A percentile compares a stretch with the other conserved stretches of the same genome.
phyloP scores from a whole-genome alignment of 2,113 vertebrate species.

The Megaptera novaeangliae region DNA sequence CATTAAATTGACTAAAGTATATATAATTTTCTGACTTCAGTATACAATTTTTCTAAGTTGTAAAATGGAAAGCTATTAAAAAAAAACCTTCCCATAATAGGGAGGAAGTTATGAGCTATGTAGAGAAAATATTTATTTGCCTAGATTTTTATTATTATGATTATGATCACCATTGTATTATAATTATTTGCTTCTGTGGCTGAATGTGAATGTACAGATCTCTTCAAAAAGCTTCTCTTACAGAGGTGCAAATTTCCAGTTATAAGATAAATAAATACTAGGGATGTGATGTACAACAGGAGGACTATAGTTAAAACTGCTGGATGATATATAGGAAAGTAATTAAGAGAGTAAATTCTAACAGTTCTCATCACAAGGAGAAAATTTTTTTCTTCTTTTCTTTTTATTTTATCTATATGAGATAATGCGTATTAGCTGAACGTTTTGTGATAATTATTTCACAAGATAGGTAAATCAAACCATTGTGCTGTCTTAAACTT shows the following conservation, averaged over 20 bases:
- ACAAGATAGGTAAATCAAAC: neutral
- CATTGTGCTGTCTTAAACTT: neutral
- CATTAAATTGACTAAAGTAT: neutral
- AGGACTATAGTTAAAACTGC: neutral
- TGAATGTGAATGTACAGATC: neutral
- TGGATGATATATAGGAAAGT: neutral
- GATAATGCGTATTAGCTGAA: neutral
- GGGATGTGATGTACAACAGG: neutral
- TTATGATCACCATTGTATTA: neutral
- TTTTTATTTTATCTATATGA: neutral
- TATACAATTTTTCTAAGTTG: neutral
- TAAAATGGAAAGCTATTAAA: neutral
- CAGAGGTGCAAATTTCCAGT: neutral
- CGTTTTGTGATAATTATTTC: neutral
- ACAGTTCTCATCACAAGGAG: no score
- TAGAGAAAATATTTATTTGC: neutral
- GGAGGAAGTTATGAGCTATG: neutral
- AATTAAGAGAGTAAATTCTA: neutral
- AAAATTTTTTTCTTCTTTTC: neutral
- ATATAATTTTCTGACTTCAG: neutral
- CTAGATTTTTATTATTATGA: neutral
- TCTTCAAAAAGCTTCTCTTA: neutral
- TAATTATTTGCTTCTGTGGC: neutral
- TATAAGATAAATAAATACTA: neutral
- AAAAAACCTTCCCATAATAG: neutral